A percentile compares a stretch with the other conserved stretches of the same genome.
Conservation (phyloP, 2,888 invertebrate species). For the Drosophila monieri region DNA sequence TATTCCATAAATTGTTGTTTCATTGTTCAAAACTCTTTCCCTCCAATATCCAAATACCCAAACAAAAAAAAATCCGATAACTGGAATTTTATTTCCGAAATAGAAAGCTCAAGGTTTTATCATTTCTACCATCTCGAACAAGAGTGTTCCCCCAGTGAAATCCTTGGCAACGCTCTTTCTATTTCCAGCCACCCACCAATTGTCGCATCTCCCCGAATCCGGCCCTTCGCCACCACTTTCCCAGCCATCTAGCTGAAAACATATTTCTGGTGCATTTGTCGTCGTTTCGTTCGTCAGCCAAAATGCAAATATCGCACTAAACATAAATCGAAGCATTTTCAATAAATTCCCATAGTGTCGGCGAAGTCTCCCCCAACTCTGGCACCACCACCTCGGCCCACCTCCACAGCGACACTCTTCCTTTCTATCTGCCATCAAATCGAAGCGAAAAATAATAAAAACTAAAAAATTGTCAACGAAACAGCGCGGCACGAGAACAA, state of each 20-base stretch:
- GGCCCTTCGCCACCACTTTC: neutral
- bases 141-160: slow-evolving; percentile 22
- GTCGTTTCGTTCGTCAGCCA: slow-evolving; percentile 58
- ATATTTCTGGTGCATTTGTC: slow-evolving; percentile 60
- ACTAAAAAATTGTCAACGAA: slow-evolving; percentile 65
- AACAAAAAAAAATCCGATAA: neutral
- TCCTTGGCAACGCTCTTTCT: slow-evolving; percentile 12
- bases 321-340: slow-evolving; percentile 76
- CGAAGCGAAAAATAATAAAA: slow-evolving; percentile 36
- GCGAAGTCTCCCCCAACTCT: slow-evolving; percentile 10
- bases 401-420: neutral
- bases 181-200: slow-evolving; percentile 9
- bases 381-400: neutral
- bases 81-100: slow-evolving; percentile 8
- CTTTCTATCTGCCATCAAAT: slow-evolving; percentile 19
- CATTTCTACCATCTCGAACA: slow-evolving; percentile 17
- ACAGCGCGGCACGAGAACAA: slow-evolving; percentile 63
- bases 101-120: slow-evolving; percentile 27
- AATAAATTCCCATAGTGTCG: slow-evolving; percentile 64
- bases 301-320: slow-evolving; percentile 73
- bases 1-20: neutral
- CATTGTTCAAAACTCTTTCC: neutral
- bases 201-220: neutral
- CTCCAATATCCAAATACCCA: neutral
- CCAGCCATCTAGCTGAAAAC: slow-evolving; percentile 27